Evolutionary conservation across 2,797 vertebrate genomes (phyloP).

Genomic region (Hafferia zeledoni): DNA sequence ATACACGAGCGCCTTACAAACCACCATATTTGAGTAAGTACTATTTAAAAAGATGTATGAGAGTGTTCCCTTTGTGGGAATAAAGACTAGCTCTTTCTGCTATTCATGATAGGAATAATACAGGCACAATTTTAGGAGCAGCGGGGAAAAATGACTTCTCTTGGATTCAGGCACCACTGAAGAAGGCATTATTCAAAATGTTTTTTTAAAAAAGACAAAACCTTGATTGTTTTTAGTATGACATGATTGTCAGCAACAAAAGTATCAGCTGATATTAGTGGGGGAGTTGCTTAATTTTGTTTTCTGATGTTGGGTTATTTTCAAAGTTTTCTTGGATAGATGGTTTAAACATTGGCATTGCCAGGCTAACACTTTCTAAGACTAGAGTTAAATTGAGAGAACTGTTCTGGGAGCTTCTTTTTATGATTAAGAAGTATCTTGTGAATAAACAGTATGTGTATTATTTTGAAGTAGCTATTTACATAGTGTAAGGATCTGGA

Average conservation of each 20-base stretch:
- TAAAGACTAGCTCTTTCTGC: background rate
- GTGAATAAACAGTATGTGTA: background rate
- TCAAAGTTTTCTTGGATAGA: background rate
- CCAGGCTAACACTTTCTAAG: background rate
- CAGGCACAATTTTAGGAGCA: background rate
- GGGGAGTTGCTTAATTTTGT: background rate
- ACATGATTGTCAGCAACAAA: background rate
- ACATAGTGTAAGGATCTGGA: background rate
- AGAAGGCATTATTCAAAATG: background rate
- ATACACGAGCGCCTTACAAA: slow-evolving; percentile 92
- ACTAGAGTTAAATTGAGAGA: background rate
- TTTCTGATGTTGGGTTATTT: slow-evolving; percentile 32
- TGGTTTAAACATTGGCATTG: background rate
- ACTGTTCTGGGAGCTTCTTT: background rate
- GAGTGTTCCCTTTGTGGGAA: slow-evolving; percentile 39
- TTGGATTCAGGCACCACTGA: background rate
- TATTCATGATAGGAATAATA: background rate
- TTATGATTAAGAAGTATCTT: background rate
- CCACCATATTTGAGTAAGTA: slow-evolving; percentile 96
- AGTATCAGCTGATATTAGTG: background rate
- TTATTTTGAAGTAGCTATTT: background rate
- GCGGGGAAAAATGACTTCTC: background rate
- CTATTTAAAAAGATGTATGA: slow-evolving; percentile 9
- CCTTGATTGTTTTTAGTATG: background rate
- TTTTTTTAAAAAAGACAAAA: background rate